Evolutionary conservation across 2,113 vertebrate genomes (phyloP), one percentile per base, ranked within the genome.

Genomic region (Sula dactylatra): DNA sequence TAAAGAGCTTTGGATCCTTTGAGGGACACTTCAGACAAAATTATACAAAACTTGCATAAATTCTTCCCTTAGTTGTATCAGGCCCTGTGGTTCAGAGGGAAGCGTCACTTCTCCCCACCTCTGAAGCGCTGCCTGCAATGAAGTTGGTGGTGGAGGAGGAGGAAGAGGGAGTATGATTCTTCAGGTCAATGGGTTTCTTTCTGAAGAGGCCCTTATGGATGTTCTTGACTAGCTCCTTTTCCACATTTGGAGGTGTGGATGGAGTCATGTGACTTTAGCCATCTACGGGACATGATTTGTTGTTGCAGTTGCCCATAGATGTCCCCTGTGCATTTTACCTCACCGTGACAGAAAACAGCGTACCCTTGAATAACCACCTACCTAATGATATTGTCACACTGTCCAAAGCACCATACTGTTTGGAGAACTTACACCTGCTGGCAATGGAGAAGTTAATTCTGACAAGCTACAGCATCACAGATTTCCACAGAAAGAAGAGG

Each of bases 321-420:
- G 15, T 45, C 5, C 14, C 22, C 34, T 45, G 8, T 55, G 16
- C 17, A 5, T 74, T 83, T 40, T 31, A 27, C 14, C 16, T 74
- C 44, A 59, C 25, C 0, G 3, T 7, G 9, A 15, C 29, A 71
- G 21, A 44, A 61, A 50, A 11, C 8, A 32, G 17, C 1, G 0
- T 47, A 27, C 22, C 34, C 52, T 64, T 79, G 24, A 65, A 55
- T 15, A 76, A 44, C 16, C 36, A 52, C 15, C 36, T 67, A 15
- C 36, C 3, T 52, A 64, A 47, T 0, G 1, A 34, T 26, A 13
- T 7, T 19, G 42, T 67, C 64, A 62, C 38, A 25, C 42, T 66
- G 42, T 27, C 25, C 45, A 67, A 56, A 58, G 26, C 42, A 67
- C 16, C 16, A 34, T 21, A 16, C 7, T 36, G 4, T n/a, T 49